These are phyloP conservation scores for Macrophya alboannulata DNA, from an alignment of 2,888 invertebrate species.

Conservation along the genomic window DNA sequence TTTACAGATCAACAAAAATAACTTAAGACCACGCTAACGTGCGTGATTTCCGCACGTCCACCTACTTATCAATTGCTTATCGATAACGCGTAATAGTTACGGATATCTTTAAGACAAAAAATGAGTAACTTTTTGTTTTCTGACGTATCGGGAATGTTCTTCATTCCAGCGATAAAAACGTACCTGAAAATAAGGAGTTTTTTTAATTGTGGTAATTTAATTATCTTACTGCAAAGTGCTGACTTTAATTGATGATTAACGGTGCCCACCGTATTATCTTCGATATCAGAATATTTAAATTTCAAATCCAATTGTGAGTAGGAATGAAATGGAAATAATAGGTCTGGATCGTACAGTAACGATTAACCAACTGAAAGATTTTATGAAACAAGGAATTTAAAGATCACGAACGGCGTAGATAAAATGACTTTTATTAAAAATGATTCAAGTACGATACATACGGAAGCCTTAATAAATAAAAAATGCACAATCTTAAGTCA, in stretches of 20 bases:
- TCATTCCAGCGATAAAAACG: background rate
- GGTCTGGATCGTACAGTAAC: background rate
- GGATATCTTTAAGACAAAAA: background rate
- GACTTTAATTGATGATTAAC: too few species aligned
- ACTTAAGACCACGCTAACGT: background rate
- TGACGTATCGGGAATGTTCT: background rate
- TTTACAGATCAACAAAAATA: background rate
- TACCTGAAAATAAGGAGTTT: background rate
- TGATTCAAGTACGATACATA: background rate
- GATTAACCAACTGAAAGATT: background rate
- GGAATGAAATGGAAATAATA: background rate
- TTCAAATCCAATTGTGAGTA: too few species aligned
- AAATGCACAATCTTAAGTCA: background rate
- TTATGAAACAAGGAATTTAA: background rate
- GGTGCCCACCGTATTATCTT: too few species aligned
- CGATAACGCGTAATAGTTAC: background rate
- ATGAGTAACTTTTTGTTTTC: background rate
- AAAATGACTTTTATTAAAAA: background rate
- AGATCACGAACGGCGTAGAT: background rate
- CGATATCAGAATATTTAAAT: too few species aligned
- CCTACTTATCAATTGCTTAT: background rate
- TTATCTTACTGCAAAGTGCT: background rate
- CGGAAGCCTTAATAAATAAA: background rate
- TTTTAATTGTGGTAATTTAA: background rate
- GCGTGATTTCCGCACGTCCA: background rate